phyloP scores from a whole-genome alignment of 2,113 vertebrate species.

The Copsychus sechellarum region DNA sequence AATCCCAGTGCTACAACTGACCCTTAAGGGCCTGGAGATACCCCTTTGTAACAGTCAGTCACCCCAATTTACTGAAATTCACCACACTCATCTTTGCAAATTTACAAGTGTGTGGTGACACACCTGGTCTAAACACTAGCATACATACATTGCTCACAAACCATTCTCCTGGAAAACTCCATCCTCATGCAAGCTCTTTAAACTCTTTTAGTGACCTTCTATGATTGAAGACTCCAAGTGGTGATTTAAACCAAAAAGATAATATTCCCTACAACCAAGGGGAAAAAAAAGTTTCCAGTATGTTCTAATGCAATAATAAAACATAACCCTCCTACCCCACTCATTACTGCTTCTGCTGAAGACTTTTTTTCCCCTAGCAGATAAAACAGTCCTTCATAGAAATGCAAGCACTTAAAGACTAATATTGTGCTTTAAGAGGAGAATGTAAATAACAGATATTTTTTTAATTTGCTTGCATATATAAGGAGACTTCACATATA shows the following conservation, averaged over 20 bases:
- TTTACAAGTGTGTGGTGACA: background rate
- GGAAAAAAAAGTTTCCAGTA: background rate
- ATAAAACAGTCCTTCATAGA: background rate
- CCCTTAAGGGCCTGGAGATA: background rate
- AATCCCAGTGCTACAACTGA: background rate
- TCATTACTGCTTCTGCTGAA: background rate
- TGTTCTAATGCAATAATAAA: background rate
- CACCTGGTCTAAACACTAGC: background rate
- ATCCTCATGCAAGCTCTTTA: background rate
- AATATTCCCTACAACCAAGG: background rate
- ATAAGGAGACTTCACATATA: background rate
- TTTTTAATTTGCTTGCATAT: background rate
- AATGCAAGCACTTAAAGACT: background rate
- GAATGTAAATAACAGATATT: background rate
- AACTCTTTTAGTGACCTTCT: background rate
- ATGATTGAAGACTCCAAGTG: background rate
- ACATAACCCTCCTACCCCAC: background rate
- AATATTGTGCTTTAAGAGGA: background rate
- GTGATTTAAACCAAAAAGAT: background rate
- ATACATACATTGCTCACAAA: background rate
- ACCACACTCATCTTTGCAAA: background rate
- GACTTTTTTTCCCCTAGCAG: background rate
- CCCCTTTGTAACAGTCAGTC: background rate
- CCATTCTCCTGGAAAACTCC: background rate
- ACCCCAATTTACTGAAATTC: background rate